Base-by-base conservation (phyloP, 2,113 vertebrate species). In the Mirounga angustirostris region DNA sequence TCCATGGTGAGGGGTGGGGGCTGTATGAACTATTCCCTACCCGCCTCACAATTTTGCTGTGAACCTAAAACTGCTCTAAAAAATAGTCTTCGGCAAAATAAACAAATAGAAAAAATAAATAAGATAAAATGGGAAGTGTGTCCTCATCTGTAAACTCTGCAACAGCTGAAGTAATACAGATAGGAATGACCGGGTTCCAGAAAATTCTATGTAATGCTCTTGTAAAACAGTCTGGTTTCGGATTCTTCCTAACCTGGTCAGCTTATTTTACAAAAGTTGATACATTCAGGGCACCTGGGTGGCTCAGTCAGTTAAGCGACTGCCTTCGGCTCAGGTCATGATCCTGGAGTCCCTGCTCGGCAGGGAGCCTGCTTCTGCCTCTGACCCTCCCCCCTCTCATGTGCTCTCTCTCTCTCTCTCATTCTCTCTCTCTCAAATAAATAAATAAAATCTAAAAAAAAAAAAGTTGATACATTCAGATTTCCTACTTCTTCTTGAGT, bases 381-480 rank as follows among this genome's bases (percentile, higher is more conserved):
- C 36, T 36, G 36, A 36, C 36, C 36, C 36, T 36, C 36, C 36
- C 36, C 36, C 36, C 36, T 36, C 36, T 36, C 36, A 36, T 36
- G 36, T 36, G 36, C 36, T 36, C 36, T 36, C 36, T 36, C 36
- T 36, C 36, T 36, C 36, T 36, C 36, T 36, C 36, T 36, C 36
- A 36, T 36, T 36, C 36, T 36, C 36, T 36, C 36, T 36, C 36
- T 36, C 36, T 36, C 36, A 36, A 36, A 36, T 36, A 36, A 36
- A 36, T 36, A 36, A 36, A 36, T 36, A 36, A 36, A 36, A 36
- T 36, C 36, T 36, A 36, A 36, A 36, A 36, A 36, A 36, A 36
- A 36, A 12, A 30, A 10, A 6, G 3, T 1, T 0, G 26, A 54
- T 1, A 7, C 52, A 18, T 21, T 54, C 4, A 0, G 0, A 11